Conservation (phyloP, 1,140 invertebrate genomes). For the Bombyx mandarina region DNA sequence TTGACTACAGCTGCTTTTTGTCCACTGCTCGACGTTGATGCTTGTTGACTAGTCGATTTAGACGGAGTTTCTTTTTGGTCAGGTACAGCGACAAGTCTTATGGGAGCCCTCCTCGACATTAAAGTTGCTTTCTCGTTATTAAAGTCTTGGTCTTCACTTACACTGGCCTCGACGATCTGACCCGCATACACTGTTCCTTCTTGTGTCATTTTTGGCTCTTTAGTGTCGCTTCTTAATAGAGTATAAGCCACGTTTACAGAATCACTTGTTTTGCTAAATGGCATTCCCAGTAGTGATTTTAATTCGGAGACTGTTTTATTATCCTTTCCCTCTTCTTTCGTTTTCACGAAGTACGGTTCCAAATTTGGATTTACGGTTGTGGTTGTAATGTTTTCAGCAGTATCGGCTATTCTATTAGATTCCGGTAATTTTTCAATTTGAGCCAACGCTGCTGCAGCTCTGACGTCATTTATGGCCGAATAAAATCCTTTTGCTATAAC, state of each 20-base stretch:
- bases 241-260: slow-evolving; percentile 54
- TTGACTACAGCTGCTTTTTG: slow-evolving; percentile 38
- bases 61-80: slow-evolving; percentile 23
- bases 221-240: slow-evolving; percentile 38
- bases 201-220: slow-evolving; percentile 34
- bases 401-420: neutral
- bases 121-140: slow-evolving; percentile 40
- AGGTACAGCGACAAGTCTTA: slow-evolving; percentile 34
- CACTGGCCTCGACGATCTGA: slow-evolving; percentile 50
- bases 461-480: slow-evolving; percentile 50
- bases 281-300: slow-evolving; percentile 30
- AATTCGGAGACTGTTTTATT: slow-evolving; percentile 24
- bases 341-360: slow-evolving; percentile 38
- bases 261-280: slow-evolving; percentile 44
- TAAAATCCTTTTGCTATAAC: slow-evolving; percentile 48
- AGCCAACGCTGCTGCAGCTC: slow-evolving; percentile 37
- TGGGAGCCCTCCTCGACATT: slow-evolving; percentile 36
- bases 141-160: slow-evolving; percentile 53
- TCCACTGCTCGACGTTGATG: slow-evolving; percentile 13
- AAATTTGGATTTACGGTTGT: slow-evolving; percentile 20
- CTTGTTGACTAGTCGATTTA: slow-evolving; percentile 10
- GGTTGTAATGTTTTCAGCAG: slow-evolving; percentile 25
- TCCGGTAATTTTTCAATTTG: slow-evolving; percentile 28
- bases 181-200: slow-evolving; percentile 46
- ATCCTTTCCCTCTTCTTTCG: slow-evolving; percentile 24